These are phyloP conservation scores for Smittia aterrima DNA, from an alignment of 2,888 invertebrate species.

Conservation along the genomic window DNA sequence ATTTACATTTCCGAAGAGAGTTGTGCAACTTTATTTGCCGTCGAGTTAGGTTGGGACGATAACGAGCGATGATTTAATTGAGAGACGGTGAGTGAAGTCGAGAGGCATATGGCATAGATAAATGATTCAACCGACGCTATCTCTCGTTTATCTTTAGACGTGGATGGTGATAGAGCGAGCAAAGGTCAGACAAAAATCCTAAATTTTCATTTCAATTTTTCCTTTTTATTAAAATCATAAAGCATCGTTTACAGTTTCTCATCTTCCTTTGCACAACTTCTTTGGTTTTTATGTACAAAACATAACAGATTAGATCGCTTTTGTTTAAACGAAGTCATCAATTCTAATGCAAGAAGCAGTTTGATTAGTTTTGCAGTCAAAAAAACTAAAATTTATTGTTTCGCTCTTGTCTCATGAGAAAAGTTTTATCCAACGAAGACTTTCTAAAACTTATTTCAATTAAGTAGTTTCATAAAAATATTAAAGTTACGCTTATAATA, in stretches of 20 bases:
- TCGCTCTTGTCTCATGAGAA: not conserved
- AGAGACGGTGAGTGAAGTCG: conserved; percentile 3
- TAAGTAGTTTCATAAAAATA: not conserved
- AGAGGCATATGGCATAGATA: conserved; percentile 4
- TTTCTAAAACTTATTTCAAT: not conserved
- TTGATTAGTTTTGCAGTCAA: not conserved
- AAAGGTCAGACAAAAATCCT: not conserved
- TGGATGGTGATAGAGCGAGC: not conserved
- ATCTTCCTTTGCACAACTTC: not conserved
- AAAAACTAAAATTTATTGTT: not conserved
- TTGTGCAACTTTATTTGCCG: not conserved
- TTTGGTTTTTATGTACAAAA: conserved; percentile 24
- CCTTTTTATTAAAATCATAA: conserved; percentile 13
- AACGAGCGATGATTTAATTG: conserved; percentile 1
- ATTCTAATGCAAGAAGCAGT: conserved; percentile 1
- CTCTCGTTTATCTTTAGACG: not conserved
- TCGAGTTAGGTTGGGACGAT: not conserved
- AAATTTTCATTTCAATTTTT: not conserved
- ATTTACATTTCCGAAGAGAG: not conserved
- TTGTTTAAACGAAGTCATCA: not conserved
- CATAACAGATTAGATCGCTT: conserved; percentile 1
- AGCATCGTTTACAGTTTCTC: not conserved
- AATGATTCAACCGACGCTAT: not conserved
- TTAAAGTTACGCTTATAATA: not conserved
- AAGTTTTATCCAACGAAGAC: not conserved